Percentiles rank a stretch among this genome's conserved stretches.
These are phyloP conservation scores for Rhegmatorhina hoffmannsi DNA, from an alignment of 2,113 vertebrate genomes.

Conservation along the genomic window DNA sequence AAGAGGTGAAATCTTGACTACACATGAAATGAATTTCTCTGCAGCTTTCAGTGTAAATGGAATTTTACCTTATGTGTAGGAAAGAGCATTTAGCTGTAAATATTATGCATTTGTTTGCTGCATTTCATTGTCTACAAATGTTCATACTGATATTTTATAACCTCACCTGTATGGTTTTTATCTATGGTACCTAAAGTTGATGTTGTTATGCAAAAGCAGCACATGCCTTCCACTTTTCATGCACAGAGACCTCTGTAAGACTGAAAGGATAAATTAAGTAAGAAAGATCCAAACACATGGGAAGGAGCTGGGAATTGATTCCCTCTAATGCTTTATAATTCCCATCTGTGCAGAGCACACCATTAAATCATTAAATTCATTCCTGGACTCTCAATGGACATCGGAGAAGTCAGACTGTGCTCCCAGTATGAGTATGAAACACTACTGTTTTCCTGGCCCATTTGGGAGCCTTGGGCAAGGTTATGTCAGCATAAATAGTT, in stretches of 20 bases:
- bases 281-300: not conserved
- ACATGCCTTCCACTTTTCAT: not conserved
- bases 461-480: not conserved
- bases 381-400: not conserved
- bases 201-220: not conserved
- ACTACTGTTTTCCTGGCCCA: not conserved
- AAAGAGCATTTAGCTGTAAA: not conserved
- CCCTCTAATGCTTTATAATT: not conserved
- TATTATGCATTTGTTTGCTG: not conserved
- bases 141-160: not conserved
- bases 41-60: not conserved
- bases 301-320: not conserved
- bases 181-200: not conserved
- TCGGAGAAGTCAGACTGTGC: not conserved
- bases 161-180: not conserved
- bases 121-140: not conserved
- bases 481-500: not conserved
- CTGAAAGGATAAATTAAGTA: not conserved
- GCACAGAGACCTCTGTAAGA: not conserved
- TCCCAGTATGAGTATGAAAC: not conserved
- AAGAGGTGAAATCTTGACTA: not conserved
- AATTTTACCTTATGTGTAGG: not conserved
- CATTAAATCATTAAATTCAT: not conserved
- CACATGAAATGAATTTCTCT: not conserved
- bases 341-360: not conserved